phyloP scores from a whole-genome alignment of 2,888 invertebrate species.

The Nebria brevicollis region DNA sequence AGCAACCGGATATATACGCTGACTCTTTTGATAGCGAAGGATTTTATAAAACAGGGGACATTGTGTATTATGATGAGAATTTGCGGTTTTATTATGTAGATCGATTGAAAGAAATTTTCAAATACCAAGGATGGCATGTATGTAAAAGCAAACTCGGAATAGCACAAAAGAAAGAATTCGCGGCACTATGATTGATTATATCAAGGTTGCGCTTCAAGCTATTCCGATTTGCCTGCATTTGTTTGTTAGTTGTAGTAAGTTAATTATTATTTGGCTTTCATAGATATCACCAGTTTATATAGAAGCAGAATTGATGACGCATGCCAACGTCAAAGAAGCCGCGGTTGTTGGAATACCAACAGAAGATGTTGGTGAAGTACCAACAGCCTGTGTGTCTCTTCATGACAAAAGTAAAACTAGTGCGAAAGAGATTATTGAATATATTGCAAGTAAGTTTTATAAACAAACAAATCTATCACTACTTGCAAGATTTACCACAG shows the following conservation, averaged over 20 bases:
- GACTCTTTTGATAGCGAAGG: background rate
- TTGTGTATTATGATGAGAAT: background rate
- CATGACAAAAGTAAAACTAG: background rate
- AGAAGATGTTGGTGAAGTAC: slow-evolving; percentile 11
- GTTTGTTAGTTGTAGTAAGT: too few relatives aligned
- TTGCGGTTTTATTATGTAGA: background rate
- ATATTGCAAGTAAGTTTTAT: slow-evolving; percentile 6
- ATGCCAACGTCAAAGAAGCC: slow-evolving; percentile 15
- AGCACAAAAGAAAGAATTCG: too few relatives aligned
- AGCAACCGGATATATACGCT: background rate
- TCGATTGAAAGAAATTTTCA: slow-evolving; percentile 55
- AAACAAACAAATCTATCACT: background rate
- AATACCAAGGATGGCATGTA: slow-evolving; percentile 56
- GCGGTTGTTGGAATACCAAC: slow-evolving; percentile 21
- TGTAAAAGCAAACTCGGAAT: background rate
- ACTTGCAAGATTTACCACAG: background rate
- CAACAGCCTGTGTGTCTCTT: slow-evolving; percentile 23
- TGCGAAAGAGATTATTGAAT: slow-evolving; percentile 24
- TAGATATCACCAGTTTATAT: slow-evolving; percentile 5
- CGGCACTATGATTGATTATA: background rate
- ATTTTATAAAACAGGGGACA: background rate
- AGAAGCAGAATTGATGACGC: slow-evolving; percentile 23
- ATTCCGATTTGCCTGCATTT: background rate
- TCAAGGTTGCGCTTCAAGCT: background rate
- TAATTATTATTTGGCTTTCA: background rate